phyloP scores from a whole-genome alignment of 2,113 vertebrate genomes.

The Gallinago paraguaiae region DNA sequence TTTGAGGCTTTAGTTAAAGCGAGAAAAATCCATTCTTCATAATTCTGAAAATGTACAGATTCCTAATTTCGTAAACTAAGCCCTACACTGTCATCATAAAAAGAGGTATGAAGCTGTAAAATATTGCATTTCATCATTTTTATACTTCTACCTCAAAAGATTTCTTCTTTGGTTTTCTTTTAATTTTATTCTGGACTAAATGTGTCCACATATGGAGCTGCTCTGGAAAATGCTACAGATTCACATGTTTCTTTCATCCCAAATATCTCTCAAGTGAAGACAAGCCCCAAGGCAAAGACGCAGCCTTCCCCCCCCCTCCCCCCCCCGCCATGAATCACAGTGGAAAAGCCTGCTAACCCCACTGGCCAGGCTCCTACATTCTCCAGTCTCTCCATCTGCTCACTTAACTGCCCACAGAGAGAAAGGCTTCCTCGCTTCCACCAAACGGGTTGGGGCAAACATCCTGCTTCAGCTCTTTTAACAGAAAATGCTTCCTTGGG shows the following conservation, averaged over 20 bases:
- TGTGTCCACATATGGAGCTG: background rate
- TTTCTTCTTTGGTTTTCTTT: background rate
- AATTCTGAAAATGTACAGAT: background rate
- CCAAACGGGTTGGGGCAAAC: background rate
- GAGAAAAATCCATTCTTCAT: background rate
- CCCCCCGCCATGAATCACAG: background rate
- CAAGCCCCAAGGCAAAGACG: background rate
- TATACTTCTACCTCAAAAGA: background rate
- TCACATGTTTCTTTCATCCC: background rate
- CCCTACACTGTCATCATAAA: background rate
- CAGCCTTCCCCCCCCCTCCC: background rate
- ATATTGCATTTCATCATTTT: background rate
- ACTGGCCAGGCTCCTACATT: background rate
- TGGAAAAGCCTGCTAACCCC: background rate
- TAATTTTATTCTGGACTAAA: background rate
- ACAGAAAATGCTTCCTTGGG: background rate
- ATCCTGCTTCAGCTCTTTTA: background rate
- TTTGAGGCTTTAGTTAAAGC: background rate
- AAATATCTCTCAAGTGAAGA: slow-evolving; percentile 13
- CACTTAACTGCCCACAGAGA: background rate
- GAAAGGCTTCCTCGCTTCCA: background rate
- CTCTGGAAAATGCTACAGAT: slow-evolving; percentile 7
- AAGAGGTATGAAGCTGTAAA: background rate
- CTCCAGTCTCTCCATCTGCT: background rate
- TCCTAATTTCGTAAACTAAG: background rate